These are phyloP conservation scores for Arvicanthis niloticus DNA, from an alignment of 2,113 vertebrate species.

Conservation along the genomic window DNA sequence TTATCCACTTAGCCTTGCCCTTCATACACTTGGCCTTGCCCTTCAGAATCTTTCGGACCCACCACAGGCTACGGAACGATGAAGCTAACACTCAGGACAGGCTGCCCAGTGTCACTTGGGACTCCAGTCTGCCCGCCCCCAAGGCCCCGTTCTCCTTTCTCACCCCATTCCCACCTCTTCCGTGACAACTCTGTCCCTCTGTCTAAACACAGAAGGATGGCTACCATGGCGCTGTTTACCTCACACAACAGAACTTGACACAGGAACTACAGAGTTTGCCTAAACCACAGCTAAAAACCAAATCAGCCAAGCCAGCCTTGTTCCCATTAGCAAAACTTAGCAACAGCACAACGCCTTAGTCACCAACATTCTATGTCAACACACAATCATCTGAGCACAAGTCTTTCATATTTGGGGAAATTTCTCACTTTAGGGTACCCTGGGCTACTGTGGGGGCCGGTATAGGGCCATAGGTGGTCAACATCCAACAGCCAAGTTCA, in stretches of 20 bases:
- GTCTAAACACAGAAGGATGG: slow-evolving; percentile 21
- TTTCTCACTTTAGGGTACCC: background rate
- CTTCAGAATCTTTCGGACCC: slow-evolving; percentile 27
- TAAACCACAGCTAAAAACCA: background rate
- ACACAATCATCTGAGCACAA: background rate
- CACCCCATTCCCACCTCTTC: background rate
- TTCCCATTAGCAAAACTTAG: background rate
- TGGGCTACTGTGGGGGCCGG: background rate
- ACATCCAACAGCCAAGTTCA: background rate
- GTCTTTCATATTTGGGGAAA: background rate
- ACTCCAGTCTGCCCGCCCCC: background rate
- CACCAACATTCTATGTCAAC: background rate
- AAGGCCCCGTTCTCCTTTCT: background rate
- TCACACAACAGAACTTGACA: background rate
- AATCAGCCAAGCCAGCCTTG: background rate
- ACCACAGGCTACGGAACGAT: background rate
- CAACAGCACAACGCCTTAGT: background rate
- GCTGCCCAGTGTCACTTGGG: background rate
- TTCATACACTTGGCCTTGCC: background rate
- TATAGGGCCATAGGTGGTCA: background rate
- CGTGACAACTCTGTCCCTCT: background rate
- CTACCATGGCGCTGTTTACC: background rate
- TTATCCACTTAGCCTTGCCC: background rate
- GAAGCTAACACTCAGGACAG: background rate
- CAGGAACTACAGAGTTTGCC: background rate